Evolutionary conservation across 2,113 vertebrate genomes (phyloP).

Genomic region (Castor canadensis): DNA sequence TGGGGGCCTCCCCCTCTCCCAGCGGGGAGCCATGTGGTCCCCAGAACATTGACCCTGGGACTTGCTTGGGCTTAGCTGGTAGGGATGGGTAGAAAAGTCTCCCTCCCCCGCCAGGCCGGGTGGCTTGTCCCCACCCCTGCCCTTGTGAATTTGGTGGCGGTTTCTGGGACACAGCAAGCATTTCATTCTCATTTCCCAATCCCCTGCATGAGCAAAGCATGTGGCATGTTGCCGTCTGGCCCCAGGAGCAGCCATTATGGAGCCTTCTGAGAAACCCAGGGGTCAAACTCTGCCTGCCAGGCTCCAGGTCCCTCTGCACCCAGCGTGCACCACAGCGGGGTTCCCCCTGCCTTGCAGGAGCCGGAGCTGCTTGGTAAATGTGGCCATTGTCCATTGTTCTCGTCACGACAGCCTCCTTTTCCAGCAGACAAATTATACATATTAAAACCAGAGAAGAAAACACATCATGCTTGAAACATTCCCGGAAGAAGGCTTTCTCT

Average conservation of each 20-base stretch:
- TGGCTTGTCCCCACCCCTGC: too few relatives aligned
- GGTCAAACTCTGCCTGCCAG: neutral
- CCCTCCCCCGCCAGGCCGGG: too few relatives aligned
- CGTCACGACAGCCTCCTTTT: neutral
- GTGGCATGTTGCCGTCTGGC: neutral
- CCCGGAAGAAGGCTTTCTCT: slow-evolving; percentile 53
- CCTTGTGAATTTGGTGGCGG: neutral
- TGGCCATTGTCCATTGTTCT: slow-evolving; percentile 28
- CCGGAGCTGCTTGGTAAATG: neutral
- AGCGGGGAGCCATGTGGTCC: neutral
- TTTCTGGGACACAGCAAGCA: fast-evolving
- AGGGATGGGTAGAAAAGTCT: neutral
- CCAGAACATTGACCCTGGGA: neutral
- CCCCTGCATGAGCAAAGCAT: neutral
- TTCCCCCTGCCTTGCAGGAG: neutral
- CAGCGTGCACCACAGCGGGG: neutral
- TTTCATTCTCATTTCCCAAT: neutral
- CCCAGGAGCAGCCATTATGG: neutral
- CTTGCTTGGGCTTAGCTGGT: neutral
- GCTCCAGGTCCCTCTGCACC: neutral
- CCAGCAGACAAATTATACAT: slow-evolving; percentile 30
- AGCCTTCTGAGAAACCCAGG: neutral
- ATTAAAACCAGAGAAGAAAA: neutral
- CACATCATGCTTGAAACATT: neutral
- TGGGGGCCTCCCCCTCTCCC: neutral